A percentile compares a stretch with the other conserved stretches of the same genome.
Conservation (phyloP, 2,113 vertebrate species). For the Physeter macrocephalus region DNA sequence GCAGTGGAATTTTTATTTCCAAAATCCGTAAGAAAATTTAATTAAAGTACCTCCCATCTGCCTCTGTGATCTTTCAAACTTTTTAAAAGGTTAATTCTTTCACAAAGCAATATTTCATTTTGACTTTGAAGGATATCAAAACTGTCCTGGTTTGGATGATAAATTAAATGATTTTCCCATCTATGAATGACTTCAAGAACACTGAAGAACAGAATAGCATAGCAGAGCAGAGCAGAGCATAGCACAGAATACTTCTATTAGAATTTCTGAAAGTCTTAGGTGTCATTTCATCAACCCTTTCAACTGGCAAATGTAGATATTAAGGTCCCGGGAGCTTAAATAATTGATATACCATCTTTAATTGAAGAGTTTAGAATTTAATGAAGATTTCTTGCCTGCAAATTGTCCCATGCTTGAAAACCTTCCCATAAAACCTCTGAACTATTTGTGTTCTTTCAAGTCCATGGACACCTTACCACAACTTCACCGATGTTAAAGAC, state of each 20-base stretch:
- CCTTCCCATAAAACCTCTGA: background rate
- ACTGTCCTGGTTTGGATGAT: background rate
- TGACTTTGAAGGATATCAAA: constrained; percentile 3
- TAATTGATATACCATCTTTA: background rate
- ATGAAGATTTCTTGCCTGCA: background rate
- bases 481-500: background rate
- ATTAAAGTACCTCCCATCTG: background rate
- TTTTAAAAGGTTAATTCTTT: constrained; percentile 4
- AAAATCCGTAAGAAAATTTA: background rate
- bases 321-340: background rate
- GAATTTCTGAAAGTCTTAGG: background rate
- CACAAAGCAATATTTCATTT: background rate
- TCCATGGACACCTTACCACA: background rate
- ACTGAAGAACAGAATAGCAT: background rate
- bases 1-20: background rate
- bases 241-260: background rate
- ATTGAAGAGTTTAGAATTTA: background rate
- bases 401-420: background rate
- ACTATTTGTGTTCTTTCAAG: background rate
- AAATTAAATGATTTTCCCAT: constrained; percentile 10
- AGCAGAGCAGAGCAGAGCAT: background rate
- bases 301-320: background rate
- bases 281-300: background rate
- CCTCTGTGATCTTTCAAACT: background rate
- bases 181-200: background rate